Evolutionary conservation across 2,113 vertebrate species (phyloP).

Genomic region (Heliornis fulica): DNA sequence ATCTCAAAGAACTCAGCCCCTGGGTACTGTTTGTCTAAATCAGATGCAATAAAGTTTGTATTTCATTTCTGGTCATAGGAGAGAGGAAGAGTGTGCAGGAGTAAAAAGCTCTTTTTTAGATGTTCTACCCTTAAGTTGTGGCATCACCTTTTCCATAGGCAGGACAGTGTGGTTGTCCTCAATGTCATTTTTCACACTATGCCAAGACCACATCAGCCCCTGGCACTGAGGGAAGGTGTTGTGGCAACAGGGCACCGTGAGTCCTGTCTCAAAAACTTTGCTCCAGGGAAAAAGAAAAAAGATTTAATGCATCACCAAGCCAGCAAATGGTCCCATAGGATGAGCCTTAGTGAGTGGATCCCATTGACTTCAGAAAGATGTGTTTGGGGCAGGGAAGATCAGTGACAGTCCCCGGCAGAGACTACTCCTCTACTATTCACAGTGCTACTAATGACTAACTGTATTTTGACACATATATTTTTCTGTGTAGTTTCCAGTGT

Average conservation of each 20-base stretch:
- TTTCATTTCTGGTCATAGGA: neutral
- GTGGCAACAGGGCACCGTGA: neutral
- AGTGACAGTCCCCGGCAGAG: neutral
- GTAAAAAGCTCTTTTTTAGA: neutral
- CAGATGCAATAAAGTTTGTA: neutral
- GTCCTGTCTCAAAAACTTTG: neutral
- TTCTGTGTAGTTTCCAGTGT: rapidly evolving
- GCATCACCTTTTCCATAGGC: neutral
- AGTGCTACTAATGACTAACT: neutral
- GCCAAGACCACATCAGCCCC: rapidly evolving
- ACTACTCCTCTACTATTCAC: neutral
- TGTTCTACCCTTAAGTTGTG: neutral
- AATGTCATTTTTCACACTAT: rapidly evolving
- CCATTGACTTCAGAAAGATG: neutral
- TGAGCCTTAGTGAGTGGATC: neutral
- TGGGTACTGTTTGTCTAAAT: neutral
- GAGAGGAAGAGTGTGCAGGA: rapidly evolving
- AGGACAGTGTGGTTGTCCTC: neutral
- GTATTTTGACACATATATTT: neutral
- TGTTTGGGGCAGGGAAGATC: neutral
- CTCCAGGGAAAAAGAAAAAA: neutral
- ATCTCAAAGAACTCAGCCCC: neutral
- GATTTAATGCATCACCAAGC: neutral
- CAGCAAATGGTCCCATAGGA: neutral
- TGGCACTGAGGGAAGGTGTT: neutral